Base-by-base conservation (phyloP, 2,113 vertebrate species). In the Charadrius vociferus region DNA sequence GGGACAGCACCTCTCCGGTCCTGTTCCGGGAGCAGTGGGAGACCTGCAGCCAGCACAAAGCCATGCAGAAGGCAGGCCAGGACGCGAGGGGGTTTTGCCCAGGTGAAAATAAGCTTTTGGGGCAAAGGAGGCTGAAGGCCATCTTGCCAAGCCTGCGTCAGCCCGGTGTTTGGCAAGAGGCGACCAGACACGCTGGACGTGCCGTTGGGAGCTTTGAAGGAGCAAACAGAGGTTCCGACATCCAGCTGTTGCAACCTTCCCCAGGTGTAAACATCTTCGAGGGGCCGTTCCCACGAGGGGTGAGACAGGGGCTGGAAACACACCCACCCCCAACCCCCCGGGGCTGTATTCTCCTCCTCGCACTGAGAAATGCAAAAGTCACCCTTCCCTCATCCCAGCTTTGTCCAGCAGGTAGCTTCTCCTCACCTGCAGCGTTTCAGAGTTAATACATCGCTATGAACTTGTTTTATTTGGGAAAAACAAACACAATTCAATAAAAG, bases 21-120 rank as follows among this genome's bases (percentile, higher is more conserved):
- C 2, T 9, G 6, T 36, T 50, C 29, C 2, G 2, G 39, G 16
- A 85, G n/a, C 0, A 0, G 26, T 36, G 58, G 0, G 34, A 34
- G 66, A 39, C 71, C 62, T 49, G 43, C 53, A 65, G 23, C 14
- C 7, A 11, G 30, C 5, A 29, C 24, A 32, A 56, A 34, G 29
- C 10, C 4, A 0, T 20, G 47, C 43, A 59, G 55, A 86, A 82
- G 32, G 43, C 73, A 55, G 45, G 47, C 50, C 77, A n/a, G 55
- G 29, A 82, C 5, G 2, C 0, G 1, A 81, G 83, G 9, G 10
- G 7, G 6, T 3, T 36, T 86, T 85, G 34, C 45, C 56, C 10
- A 24, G 58, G 6, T 13, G 12, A 23, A 41, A 52, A 47, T 15
- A 50, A 75, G 4, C 2, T 1, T 47, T 10, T 77, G 59, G 74